Evolutionary conservation across 1,140 invertebrate genomes (phyloP).

Genomic region (Tetramorium parvispinum): DNA sequence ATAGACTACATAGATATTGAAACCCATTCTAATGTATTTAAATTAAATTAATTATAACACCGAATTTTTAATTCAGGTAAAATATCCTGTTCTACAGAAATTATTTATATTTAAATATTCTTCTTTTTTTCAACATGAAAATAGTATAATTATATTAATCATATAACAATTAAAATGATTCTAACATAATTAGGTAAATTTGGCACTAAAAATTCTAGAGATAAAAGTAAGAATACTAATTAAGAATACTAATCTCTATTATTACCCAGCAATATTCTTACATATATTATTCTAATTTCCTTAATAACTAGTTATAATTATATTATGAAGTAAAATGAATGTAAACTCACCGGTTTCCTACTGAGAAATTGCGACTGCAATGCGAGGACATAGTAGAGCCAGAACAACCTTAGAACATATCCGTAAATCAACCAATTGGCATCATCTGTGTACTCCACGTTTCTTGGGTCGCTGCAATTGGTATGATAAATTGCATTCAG

Average conservation of each 20-base stretch:
- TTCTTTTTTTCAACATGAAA: not conserved
- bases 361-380: conserved; percentile 90
- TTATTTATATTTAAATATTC: not conserved
- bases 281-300: conserved; percentile 9
- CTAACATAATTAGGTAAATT: not conserved
- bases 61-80: conserved; percentile 7
- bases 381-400: conserved; percentile 91
- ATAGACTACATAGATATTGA: not conserved
- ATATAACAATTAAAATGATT: conserved; percentile 9
- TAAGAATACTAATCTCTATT: not conserved
- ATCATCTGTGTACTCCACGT: conserved; percentile 86
- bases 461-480: conserved; percentile 88
- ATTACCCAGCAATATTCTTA: not conserved
- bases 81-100: not conserved
- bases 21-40: not conserved
- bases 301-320: not conserved
- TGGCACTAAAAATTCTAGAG: not conserved
- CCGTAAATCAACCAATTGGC: conserved; percentile 90
- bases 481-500: conserved; percentile 87
- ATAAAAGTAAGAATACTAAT: not conserved
- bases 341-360: conserved; percentile 88
- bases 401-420: conserved; percentile 91
- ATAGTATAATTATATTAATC: not conserved
- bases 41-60: conserved; percentile 6
- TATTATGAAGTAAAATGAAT: no score